Conservation (phyloP, 2,888 invertebrate species). For the Agonum fuliginosum region DNA sequence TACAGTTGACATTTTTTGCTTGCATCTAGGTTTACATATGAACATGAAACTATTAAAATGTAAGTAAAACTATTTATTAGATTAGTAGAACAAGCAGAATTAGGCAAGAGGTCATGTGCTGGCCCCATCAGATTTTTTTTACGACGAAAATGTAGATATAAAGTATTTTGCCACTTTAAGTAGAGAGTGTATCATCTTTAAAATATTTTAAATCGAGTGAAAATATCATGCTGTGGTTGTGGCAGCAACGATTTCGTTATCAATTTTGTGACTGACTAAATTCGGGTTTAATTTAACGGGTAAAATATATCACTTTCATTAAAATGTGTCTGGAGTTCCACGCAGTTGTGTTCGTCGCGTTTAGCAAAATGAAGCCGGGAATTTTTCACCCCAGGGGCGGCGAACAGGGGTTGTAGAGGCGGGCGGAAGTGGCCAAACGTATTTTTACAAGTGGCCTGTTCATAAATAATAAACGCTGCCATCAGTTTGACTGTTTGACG, state of each 20-base stretch:
- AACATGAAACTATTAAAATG: too few species aligned
- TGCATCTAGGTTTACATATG: too few species aligned
- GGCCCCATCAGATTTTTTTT: too few species aligned
- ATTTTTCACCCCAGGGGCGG: conserved; percentile 43
- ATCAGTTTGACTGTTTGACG: conserved; percentile 47
- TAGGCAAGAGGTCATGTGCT: too few species aligned
- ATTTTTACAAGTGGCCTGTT: conserved; percentile 54
- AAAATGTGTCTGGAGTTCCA: conserved; percentile 1
- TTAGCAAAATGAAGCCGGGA: conserved; percentile 40
- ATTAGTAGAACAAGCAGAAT: too few species aligned
- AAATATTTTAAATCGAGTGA: not conserved
- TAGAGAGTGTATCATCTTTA: too few species aligned
- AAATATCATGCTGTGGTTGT: too few species aligned
- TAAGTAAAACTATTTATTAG: too few species aligned
- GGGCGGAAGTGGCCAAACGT: conserved; percentile 38
- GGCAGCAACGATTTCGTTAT: not conserved
- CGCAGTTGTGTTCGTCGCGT: conserved; percentile 23
- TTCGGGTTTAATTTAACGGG: conserved; percentile 23
- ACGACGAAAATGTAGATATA: too few species aligned
- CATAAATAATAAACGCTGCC: conserved; percentile 42
- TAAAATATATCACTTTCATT: conserved; percentile 33
- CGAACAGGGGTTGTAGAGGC: not conserved
- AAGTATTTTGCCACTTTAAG: too few species aligned
- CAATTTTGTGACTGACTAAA: conserved; percentile 5
- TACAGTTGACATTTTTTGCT: too few species aligned